Evolutionary conservation across 2,888 invertebrate genomes (phyloP).

Genomic region (Zhengitettix transpicula): DNA sequence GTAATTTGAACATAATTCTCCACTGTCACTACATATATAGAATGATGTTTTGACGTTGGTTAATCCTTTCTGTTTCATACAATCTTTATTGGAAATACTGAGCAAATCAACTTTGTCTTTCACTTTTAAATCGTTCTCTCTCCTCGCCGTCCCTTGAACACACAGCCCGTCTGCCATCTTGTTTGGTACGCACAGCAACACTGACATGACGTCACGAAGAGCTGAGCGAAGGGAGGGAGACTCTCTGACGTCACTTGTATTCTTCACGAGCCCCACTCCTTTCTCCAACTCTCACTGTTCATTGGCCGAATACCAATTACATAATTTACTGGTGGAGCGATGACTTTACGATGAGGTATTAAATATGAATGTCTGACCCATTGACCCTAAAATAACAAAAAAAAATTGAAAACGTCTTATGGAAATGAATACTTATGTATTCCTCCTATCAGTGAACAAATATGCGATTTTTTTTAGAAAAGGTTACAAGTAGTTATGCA

Average conservation of each 20-base stretch:
- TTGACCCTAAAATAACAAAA: conserved; percentile 2
- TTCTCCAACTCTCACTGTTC: conserved; percentile 23
- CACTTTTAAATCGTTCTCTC: conserved; percentile 29
- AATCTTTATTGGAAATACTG: conserved; percentile 29
- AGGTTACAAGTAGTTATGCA: too few relatives aligned
- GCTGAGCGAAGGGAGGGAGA: conserved; percentile 2
- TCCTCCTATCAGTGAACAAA: too few relatives aligned
- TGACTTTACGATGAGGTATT: conserved; percentile 21
- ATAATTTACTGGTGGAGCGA: conserved; percentile 29
- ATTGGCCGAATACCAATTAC: conserved; percentile 28
- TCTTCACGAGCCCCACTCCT: conserved; percentile 1
- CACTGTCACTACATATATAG: conserved; percentile 29
- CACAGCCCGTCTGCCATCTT: conserved; percentile 71
- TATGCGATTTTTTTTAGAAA: too few relatives aligned
- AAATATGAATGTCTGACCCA: conserved; percentile 12
- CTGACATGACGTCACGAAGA: conserved; percentile 8
- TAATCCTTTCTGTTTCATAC: conserved; percentile 27
- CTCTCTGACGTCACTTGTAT: conserved; percentile 9
- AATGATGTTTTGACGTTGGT: conserved; percentile 24
- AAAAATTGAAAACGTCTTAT: too few relatives aligned
- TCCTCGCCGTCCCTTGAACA: conserved; percentile 41
- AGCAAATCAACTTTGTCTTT: conserved; percentile 26
- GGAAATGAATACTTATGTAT: too few relatives aligned
- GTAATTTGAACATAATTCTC: conserved; percentile 14
- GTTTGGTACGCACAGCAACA: conserved; percentile 41